phyloP scores from a whole-genome alignment of 2,888 invertebrate species.

The Germaria angustata region DNA sequence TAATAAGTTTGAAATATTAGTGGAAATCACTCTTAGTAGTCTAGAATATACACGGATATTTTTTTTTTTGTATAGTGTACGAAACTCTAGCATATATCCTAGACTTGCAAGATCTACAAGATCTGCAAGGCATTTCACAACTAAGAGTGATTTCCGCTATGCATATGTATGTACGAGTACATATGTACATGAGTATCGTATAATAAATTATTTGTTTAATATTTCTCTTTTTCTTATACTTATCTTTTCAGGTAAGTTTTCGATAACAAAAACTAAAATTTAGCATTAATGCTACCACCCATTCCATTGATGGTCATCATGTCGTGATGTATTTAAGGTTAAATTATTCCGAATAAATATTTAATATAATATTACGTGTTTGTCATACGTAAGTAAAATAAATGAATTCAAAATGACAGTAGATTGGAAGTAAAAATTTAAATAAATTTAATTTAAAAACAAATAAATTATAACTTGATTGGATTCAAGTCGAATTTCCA shows the following conservation, averaged over 20 bases:
- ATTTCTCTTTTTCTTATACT: slow-evolving; percentile 7
- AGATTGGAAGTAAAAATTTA: neutral
- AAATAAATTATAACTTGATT: neutral
- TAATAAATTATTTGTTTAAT: no score
- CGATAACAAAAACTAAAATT: neutral
- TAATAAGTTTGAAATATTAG: no score
- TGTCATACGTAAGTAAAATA: slow-evolving; percentile 9
- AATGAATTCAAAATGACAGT: slow-evolving; percentile 11
- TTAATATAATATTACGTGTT: slow-evolving; percentile 58
- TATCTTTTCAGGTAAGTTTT: slow-evolving; percentile 59
- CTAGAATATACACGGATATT: no score
- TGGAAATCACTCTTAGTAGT: no score
- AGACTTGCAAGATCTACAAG: no score
- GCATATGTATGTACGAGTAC: no score
- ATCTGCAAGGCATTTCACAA: no score
- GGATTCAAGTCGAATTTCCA: neutral
- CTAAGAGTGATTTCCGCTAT: no score
- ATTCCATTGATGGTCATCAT: neutral
- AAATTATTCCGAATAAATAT: slow-evolving; percentile 48
- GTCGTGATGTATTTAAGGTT: slow-evolving; percentile 17
- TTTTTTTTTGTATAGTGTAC: no score
- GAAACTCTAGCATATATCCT: no score
- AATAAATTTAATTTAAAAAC: neutral
- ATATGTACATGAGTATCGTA: no score
- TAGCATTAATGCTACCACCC: neutral